Evolutionary conservation across 2,888 invertebrate species (phyloP), one percentile per base, ranked within the genome.

Genomic region (Shargacucullia verbasci): DNA sequence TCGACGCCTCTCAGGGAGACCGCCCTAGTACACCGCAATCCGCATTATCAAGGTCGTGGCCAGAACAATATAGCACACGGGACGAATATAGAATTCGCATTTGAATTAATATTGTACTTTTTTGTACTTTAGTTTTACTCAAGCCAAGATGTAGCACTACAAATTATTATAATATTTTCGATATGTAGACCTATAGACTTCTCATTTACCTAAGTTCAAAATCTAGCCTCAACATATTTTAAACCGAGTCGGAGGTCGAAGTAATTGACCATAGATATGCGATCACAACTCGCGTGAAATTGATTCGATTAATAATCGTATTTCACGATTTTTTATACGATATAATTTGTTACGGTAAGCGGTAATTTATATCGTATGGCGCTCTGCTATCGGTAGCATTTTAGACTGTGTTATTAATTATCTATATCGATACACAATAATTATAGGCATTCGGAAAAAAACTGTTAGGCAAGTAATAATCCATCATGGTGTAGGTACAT

Each of bases 211-310:
- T 2, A 20, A 20, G 20, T 20, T 20, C 2, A 20, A 20, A 20
- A 4, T 4, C 20, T 4, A 20, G 20, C 20, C 20, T 20, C 2
- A 20, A 20, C 20, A 20, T 20, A 20, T 29, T 29, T 29, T 29
- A 54, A 44, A 77, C 70, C 72, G 59, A 80, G 73, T 79, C 76
- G 74, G 74, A 81, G 83, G 70, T 85, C 81, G 59, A 59, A 68
- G 79, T 77, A 81, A 72, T 83, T 80, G 84, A 63, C 79, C 77
- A 66, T 73, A 64, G 66, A 76, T 79, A 83, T 79, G 78, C 74
- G 79, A 83, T 83, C 79, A 84, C 82, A 80, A 85, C 78, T 79
- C 81, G 80, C 81, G 80, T 81, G 81, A 87, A 87, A 88, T 85
- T 77, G 81, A 83, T 80, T 84, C 79, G 82, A 85, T 86, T 82